These are phyloP conservation scores for Odontophorus gujanensis DNA, from an alignment of 2,113 vertebrate species.

Conservation along the genomic window DNA sequence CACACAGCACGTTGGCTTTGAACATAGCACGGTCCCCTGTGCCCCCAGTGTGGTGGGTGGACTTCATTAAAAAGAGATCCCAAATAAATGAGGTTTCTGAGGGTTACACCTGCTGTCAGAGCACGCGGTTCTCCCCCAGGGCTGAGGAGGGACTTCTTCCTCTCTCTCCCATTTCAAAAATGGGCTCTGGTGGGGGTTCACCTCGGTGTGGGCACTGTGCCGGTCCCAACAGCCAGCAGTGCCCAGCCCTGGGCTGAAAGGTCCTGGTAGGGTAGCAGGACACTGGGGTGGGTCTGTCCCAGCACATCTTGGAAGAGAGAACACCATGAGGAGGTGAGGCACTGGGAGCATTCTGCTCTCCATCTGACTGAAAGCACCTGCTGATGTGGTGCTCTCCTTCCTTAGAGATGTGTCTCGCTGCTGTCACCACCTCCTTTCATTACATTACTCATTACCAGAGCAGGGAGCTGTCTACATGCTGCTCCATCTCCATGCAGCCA, in stretches of 20 bases:
- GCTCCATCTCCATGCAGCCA: neutral
- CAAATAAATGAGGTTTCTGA: neutral
- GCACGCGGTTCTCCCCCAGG: slow-evolving; percentile 9
- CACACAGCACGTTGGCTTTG: neutral
- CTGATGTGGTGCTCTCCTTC: neutral
- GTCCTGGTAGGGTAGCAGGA: neutral
- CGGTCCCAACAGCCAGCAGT: accelerated
- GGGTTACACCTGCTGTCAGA: neutral
- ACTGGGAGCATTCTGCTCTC: neutral
- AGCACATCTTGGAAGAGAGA: neutral
- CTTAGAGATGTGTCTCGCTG: neutral
- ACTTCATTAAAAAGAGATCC: neutral
- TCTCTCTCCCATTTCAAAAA: neutral
- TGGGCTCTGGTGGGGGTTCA: neutral
- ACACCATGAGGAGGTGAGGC: neutral
- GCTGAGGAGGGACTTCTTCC: neutral
- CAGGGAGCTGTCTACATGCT: neutral
- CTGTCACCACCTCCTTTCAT: neutral
- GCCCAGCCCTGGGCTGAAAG: neutral
- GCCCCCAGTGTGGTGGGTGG: neutral
- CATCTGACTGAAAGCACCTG: neutral
- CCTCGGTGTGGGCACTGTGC: neutral
- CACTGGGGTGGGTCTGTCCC: neutral
- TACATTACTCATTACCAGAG: neutral
- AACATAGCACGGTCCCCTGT: neutral